phyloP scores from a whole-genome alignment of 2,888 invertebrate genomes.

The Nycteola revayana region DNA sequence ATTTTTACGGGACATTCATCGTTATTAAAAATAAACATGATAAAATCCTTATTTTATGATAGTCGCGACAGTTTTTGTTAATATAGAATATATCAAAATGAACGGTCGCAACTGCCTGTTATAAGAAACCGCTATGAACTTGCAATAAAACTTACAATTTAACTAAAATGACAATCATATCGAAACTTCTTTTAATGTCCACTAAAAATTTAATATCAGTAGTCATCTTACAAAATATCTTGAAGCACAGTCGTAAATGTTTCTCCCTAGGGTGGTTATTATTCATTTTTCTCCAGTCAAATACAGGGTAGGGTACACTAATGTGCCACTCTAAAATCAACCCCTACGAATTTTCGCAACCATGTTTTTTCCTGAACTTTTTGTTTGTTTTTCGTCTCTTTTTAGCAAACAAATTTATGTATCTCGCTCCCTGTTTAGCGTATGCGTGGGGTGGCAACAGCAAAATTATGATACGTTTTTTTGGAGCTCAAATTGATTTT shows the following conservation, averaged over 20 bases:
- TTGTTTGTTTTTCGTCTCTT: conserved; percentile 60
- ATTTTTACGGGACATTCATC: too few relatives aligned
- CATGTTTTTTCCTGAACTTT: conserved; percentile 77
- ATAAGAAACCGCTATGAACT: too few relatives aligned
- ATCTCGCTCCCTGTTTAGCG: conserved; percentile 58
- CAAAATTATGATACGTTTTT: conserved; percentile 79
- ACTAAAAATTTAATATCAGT: conserved; percentile 48
- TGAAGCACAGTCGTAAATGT: conserved; percentile 63
- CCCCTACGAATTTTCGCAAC: conserved; percentile 76
- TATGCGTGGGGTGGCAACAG: conserved; percentile 67
- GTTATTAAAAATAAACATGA: too few relatives aligned
- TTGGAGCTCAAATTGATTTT: conserved; percentile 79
- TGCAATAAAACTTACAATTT: too few relatives aligned
- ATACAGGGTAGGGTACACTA: conserved; percentile 66
- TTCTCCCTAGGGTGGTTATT: conserved; percentile 55
- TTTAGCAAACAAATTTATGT: conserved; percentile 22
- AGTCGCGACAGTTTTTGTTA: too few relatives aligned
- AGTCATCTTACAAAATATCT: conserved; percentile 51
- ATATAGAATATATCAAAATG: too few relatives aligned
- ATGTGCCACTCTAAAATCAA: conserved; percentile 73
- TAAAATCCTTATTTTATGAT: too few relatives aligned
- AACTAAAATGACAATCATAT: too few relatives aligned
- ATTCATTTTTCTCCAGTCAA: conserved; percentile 75
- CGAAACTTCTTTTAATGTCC: too few relatives aligned
- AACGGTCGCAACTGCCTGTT: too few relatives aligned